Conservation (phyloP, 2,113 vertebrate species). For the Myxocyprinus asiaticus region DNA sequence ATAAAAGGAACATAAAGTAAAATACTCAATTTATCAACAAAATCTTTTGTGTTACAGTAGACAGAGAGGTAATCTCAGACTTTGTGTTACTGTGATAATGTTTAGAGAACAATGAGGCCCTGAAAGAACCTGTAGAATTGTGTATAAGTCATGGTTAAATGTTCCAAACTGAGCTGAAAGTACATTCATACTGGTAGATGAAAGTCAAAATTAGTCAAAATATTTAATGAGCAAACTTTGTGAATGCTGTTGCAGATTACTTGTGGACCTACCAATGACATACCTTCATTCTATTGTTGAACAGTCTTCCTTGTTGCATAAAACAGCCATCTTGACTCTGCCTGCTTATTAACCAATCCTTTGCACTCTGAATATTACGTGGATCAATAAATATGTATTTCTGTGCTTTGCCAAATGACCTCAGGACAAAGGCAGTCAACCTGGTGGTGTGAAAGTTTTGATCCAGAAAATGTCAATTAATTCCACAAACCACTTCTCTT, state of each 20-base stretch:
- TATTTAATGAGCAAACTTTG: too few relatives aligned
- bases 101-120: too few relatives aligned
- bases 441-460: slow-evolving; percentile 57
- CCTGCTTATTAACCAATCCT: slow-evolving; percentile 69
- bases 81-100: not conserved
- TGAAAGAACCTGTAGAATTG: too few relatives aligned
- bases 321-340: slow-evolving; percentile 79
- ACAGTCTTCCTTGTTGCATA: slow-evolving; percentile 71
- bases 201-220: too few relatives aligned
- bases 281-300: slow-evolving; percentile 81
- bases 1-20: not conserved
- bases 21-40: not conserved
- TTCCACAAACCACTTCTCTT: too few relatives aligned
- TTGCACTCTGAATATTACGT: slow-evolving; percentile 46
- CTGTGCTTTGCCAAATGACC: slow-evolving; percentile 72
- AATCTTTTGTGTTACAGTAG: too few relatives aligned
- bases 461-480: too few relatives aligned
- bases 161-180: too few relatives aligned
- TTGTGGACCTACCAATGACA: not conserved
- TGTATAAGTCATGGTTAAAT: too few relatives aligned
- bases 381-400: slow-evolving; percentile 71
- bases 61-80: too few relatives aligned
- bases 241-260: too few relatives aligned
- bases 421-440: slow-evolving; percentile 82
- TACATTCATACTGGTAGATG: too few relatives aligned